Evolutionary conservation across 1,140 invertebrate genomes (phyloP), one percentile per base, ranked within the genome.

Genomic region (Bombus waltoni): DNA sequence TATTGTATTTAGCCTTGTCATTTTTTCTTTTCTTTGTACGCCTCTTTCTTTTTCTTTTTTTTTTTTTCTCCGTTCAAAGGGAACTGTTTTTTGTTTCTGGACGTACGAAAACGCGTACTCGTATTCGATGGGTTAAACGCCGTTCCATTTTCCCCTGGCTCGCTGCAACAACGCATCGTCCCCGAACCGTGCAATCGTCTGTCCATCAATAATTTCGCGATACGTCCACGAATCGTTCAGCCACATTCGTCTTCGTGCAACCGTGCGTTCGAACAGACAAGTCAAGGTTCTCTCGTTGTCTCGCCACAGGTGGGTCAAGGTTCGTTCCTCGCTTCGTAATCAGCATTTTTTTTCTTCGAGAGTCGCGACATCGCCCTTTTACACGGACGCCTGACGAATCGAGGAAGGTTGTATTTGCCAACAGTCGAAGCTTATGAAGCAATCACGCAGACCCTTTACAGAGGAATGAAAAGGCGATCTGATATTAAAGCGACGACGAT

Each of bases 281-380:
- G 83, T 73, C 77, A 85, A 80, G 83, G 74, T 32, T 42, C 1
- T 3, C 32, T 15, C 74, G 74, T 44, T 65, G 13, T 42, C 25
- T 53, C n/a, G 72, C 66, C 28, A 44, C 32, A 80, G 83, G 68
- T 80, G 57, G 77, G 83, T 85, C 83, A 85, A 85, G 83, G 83
- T 65, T 73, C n/a, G 18, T 4, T 10, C 44, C 22, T 10, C 40
- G 40, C 35, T 47, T 32, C 66, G 32, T 73, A 84, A 84, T 84
- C 66, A 40, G 13, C 42, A n/a, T 66, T 66, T 22, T 25, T 25
- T 18, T 62, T 47, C 47, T 10, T 32, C 35, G 35, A 53, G 44
- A 70, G 59, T 6, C 66, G 11, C 57, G 25, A 25, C 53, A 53
- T 40, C 44, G 66, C 83, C 76, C 76, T 85, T 85, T 85, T 80